Evolutionary conservation across 1,140 invertebrate genomes (phyloP).

Genomic region (Amphibalanus amphitrite): DNA sequence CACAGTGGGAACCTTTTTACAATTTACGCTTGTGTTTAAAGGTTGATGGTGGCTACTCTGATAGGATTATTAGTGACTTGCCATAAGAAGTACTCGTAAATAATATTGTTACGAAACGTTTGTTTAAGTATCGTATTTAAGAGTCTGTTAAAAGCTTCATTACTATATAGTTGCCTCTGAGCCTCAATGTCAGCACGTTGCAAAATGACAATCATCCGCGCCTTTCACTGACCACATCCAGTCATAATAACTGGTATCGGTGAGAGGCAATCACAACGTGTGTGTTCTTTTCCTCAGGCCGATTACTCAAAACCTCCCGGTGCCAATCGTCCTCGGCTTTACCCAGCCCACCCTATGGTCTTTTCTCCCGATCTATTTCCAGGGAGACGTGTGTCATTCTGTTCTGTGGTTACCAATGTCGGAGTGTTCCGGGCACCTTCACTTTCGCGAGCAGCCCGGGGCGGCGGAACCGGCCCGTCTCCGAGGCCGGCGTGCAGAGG

Average conservation of each 20-base stretch:
- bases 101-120: no score
- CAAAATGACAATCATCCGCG: no score
- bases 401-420: not conserved
- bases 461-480: not conserved
- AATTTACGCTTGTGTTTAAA: no score
- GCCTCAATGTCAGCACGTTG: no score
- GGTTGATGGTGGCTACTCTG: not conserved
- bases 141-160: no score
- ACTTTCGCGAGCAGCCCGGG: not conserved
- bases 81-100: no score
- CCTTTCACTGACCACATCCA: no score
- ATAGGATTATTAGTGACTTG: not conserved
- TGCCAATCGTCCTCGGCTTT: not conserved
- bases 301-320: not conserved
- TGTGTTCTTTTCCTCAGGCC: not conserved
- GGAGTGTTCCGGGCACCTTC: not conserved
- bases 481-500: no score
- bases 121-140: no score
- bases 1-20: no score
- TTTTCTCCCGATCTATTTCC: no score
- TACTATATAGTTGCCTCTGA: no score
- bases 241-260: not conserved
- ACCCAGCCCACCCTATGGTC: not conserved
- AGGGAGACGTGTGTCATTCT: not conserved
- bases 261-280: not conserved